phyloP scores from a whole-genome alignment of 2,797 vertebrate genomes.

The Acrocephalus scirpaceus region DNA sequence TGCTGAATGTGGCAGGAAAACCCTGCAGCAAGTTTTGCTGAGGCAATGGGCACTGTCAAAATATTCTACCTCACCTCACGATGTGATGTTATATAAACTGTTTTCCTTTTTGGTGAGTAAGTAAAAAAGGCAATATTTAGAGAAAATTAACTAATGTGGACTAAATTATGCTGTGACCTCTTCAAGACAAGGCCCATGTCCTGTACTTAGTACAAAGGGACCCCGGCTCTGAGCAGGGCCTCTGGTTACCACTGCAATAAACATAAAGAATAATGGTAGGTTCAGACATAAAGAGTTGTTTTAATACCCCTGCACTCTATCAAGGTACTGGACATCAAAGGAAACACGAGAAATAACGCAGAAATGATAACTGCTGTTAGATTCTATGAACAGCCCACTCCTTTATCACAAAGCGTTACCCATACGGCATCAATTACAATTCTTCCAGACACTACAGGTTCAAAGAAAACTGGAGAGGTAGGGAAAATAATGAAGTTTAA shows the following conservation, averaged over 20 bases:
- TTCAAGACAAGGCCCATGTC: not conserved
- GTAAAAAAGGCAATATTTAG: not conserved
- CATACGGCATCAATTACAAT: not conserved
- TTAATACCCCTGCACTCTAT: not conserved
- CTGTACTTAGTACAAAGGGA: not conserved
- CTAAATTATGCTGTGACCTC: not conserved
- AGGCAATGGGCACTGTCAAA: slow-evolving; percentile 23
- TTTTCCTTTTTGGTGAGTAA: not conserved
- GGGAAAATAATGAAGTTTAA: not conserved
- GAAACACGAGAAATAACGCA: not conserved
- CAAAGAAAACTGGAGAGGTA: not conserved
- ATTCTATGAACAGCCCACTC: not conserved
- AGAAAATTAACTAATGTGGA: slow-evolving; percentile 3
- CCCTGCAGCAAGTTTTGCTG: slow-evolving; percentile 8
- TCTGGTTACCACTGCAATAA: not conserved
- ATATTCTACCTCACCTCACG: slow-evolving; percentile 6
- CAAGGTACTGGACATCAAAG: slow-evolving; percentile 26
- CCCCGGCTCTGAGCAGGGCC: not conserved
- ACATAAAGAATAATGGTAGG: not conserved
- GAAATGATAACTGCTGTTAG: slow-evolving; percentile 15
- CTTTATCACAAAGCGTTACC: not conserved
- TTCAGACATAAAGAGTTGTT: not conserved
- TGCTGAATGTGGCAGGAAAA: not conserved
- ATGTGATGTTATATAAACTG: not conserved
- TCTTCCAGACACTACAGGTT: not conserved